Conservation (phyloP, 2,888 invertebrate genomes). For the Pteria penguin region DNA sequence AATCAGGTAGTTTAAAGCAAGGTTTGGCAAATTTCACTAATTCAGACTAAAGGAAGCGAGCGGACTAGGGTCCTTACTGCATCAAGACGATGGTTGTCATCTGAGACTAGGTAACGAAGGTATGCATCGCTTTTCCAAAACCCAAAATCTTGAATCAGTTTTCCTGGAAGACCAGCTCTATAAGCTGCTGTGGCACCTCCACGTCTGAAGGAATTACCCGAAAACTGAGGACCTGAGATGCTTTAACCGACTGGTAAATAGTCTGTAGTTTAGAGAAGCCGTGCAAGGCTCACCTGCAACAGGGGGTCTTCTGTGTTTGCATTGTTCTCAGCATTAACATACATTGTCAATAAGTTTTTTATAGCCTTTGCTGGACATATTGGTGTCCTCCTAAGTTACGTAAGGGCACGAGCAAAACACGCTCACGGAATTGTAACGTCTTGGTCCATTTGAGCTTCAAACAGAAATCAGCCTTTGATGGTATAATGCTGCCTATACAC, state of each 20-base stretch:
- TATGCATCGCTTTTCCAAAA: constrained; percentile 20
- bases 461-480: not conserved
- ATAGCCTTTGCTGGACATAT: constrained; percentile 13
- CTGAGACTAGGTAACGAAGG: not conserved
- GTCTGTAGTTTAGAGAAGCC: not conserved
- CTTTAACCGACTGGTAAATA: not conserved
- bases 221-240: constrained; percentile 5
- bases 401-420: too few relatives aligned
- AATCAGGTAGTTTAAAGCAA: too few relatives aligned
- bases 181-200: constrained; percentile 16
- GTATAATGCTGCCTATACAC: not conserved
- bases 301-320: too few relatives aligned
- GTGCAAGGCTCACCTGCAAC: not conserved
- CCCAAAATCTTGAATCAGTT: constrained; percentile 10
- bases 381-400: not conserved
- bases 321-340: not conserved
- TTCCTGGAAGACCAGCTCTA: not conserved
- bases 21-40: too few relatives aligned
- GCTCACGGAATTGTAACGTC: too few relatives aligned
- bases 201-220: constrained; percentile 22
- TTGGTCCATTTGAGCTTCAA: not conserved
- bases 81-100: not conserved
- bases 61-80: too few relatives aligned
- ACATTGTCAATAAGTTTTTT: not conserved
- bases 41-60: too few relatives aligned